A percentile compares a stretch with the other conserved stretches of the same genome.
Conservation (phyloP, 2,797 vertebrate species). For the Hyperoplus immaculatus region DNA sequence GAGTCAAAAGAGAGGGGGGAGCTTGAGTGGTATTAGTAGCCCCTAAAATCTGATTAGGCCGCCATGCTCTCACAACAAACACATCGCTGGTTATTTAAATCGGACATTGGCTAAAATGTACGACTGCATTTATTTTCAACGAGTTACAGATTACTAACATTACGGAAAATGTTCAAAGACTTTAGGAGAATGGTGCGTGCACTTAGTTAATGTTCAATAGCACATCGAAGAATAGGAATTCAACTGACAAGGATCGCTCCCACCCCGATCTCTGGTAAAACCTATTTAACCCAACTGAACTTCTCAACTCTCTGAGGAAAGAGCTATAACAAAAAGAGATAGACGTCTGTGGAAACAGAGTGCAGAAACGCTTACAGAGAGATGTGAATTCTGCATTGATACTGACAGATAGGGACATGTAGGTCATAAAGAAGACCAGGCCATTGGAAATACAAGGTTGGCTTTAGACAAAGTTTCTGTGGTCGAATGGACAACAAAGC, state of each 20-base stretch:
- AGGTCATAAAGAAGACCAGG: constrained; percentile 19
- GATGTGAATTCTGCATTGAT: constrained; percentile 15
- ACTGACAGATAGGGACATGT: constrained; percentile 12
- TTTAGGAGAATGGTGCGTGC: not conserved
- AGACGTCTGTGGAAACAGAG: constrained; percentile 14
- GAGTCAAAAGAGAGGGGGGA: not conserved
- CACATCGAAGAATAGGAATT: not conserved
- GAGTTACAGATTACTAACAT: not conserved
- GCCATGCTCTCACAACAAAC: not conserved
- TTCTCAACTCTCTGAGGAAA: not conserved
- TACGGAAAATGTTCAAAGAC: not conserved
- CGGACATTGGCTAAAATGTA: too few species aligned
- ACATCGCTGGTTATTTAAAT: not conserved
- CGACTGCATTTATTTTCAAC: not conserved
- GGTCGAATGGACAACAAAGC: not conserved
- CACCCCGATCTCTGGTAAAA: not conserved
- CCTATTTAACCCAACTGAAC: not conserved
- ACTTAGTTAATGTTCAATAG: not conserved
- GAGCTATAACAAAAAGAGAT: not conserved
- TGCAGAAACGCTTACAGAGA: constrained; percentile 14
- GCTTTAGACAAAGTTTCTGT: constrained; percentile 2
- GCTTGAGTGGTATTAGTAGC: not conserved
- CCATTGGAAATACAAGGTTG: constrained; percentile 13
- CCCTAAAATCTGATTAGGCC: constrained; percentile 16
- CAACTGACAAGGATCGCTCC: not conserved